Evolutionary conservation across 2,888 invertebrate species (phyloP).

Genomic region (Tethea ocularis): DNA sequence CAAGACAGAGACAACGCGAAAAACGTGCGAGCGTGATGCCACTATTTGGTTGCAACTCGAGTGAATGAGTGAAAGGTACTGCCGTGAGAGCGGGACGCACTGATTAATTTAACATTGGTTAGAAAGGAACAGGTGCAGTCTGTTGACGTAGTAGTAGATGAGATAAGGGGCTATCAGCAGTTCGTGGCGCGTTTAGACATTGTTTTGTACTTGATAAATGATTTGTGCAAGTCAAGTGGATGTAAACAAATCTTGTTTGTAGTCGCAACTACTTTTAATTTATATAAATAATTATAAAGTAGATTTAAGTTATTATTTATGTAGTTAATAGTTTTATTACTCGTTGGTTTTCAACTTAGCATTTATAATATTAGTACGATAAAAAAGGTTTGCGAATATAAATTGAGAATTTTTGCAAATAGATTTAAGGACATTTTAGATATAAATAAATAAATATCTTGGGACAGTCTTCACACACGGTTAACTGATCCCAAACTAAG

Average conservation of each 20-base stretch:
- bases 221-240: conserved; percentile 25
- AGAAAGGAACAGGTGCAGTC: conserved; percentile 61
- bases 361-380: no score
- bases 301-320: no score
- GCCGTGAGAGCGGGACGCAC: conserved; percentile 44
- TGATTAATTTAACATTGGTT: conserved; percentile 36
- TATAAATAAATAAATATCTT: no score
- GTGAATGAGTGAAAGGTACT: conserved; percentile 56
- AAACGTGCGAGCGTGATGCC: conserved; percentile 54
- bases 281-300: no score
- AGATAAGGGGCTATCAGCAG: conserved; percentile 81
- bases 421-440: no score
- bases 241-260: conserved; percentile 14
- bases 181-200: conserved; percentile 58
- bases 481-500: no score
- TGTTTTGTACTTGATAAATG: conserved; percentile 55
- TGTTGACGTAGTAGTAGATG: conserved; percentile 82
- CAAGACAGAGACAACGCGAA: conserved; percentile 58
- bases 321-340: no score
- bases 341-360: no score
- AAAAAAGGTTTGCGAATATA: no score
- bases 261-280: neutral
- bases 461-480: no score
- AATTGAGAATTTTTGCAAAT: no score
- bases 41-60: conserved; percentile 20